Evolutionary conservation across 64 coral and sea anemone genomes (phyloP).

Genomic region (Trachythela sp.): DNA sequence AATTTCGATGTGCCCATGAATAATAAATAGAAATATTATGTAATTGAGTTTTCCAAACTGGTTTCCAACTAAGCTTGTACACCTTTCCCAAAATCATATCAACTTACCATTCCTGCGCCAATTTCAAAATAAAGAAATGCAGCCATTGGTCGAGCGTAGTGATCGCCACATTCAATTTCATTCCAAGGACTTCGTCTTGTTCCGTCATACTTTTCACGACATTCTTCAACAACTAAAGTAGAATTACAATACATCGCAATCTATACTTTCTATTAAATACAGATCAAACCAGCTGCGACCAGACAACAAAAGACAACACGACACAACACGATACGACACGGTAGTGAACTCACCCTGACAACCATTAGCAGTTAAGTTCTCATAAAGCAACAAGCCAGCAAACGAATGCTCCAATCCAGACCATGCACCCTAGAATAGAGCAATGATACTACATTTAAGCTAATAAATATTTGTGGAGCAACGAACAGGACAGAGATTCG

Average conservation of each 20-base stretch:
- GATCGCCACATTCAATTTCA: constrained; percentile 82
- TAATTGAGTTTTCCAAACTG: no score
- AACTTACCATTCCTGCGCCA: constrained; percentile 65
- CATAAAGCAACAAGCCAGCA: constrained; percentile 65
- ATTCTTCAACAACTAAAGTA: background rate
- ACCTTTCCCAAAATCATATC: no score
- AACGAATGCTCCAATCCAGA: constrained; percentile 71
- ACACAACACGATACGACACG: background rate
- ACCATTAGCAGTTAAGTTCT: constrained; percentile 50
- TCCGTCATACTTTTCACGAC: constrained; percentile 76
- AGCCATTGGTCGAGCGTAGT: constrained; percentile 77
- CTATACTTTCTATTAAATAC: background rate
- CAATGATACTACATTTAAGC: no score
- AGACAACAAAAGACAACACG: background rate
- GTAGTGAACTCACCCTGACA: constrained; percentile 30
- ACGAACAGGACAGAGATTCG: no score
- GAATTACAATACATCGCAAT: background rate
- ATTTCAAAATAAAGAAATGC: constrained; percentile 74
- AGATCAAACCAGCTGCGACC: background rate
- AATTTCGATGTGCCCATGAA: no score
- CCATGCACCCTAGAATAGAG: constrained; percentile 63
- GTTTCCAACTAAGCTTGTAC: no score
- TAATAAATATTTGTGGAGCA: no score
- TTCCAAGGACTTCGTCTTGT: constrained; percentile 90
- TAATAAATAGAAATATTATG: no score